phyloP scores from a whole-genome alignment of 2,797 vertebrate species.

The Meriones psammophilus region DNA sequence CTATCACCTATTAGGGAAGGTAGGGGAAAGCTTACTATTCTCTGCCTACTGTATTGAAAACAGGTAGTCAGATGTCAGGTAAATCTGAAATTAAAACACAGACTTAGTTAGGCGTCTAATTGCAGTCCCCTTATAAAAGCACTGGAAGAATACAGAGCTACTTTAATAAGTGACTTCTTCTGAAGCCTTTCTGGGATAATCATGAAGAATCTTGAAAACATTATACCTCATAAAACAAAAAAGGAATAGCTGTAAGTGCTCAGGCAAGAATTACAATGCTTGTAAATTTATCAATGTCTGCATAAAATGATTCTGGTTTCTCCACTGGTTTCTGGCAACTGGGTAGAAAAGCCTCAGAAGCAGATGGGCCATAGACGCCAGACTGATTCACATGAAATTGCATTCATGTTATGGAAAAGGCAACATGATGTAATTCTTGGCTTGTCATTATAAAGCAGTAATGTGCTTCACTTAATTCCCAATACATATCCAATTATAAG shows the following conservation, averaged over 20 bases:
- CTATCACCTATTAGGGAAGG: not conserved
- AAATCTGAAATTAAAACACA: not conserved
- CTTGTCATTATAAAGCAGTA: conserved; percentile 65
- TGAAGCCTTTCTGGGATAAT: conserved; percentile 54
- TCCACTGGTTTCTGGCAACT: conserved; percentile 62
- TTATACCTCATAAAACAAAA: conserved; percentile 30
- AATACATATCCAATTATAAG: conserved; percentile 67
- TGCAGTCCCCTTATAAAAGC: not conserved
- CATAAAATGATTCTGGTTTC: conserved; percentile 16
- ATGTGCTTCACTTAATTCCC: conserved; percentile 61
- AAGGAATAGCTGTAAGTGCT: conserved; percentile 51
- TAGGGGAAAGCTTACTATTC: not conserved
- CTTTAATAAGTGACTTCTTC: conserved; percentile 41
- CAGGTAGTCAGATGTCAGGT: not conserved
- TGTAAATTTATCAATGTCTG: conserved; percentile 63
- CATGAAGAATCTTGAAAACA: conserved; percentile 21
- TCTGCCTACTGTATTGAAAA: not conserved
- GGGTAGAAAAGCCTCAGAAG: conserved; percentile 70
- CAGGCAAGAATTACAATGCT: conserved; percentile 34
- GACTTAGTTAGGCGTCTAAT: not conserved
- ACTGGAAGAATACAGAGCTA: conserved; percentile 26
- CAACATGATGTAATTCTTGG: conserved; percentile 80
- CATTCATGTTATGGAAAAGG: conserved; percentile 58
- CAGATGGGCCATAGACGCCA: conserved; percentile 60
- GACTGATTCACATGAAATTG: conserved; percentile 76